Percentiles rank a stretch among this genome's conserved stretches.
Evolutionary conservation across 2,797 vertebrate species (phyloP).

Genomic region (Mycteria americana): DNA sequence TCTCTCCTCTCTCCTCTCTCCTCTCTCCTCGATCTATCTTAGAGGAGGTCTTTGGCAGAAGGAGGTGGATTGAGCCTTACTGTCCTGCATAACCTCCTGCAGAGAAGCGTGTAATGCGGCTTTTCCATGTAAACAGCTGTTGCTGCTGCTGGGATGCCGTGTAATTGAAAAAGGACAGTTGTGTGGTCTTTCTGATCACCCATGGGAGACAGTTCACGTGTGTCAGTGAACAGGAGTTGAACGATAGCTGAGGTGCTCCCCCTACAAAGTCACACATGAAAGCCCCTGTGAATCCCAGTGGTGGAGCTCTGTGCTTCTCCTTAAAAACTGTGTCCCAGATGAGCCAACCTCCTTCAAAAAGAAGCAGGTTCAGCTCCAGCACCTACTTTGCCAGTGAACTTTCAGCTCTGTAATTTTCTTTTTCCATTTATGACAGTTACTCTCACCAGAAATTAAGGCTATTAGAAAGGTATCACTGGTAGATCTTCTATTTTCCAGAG

Average conservation of each 20-base stretch:
- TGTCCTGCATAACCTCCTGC: not conserved
- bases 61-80: not conserved
- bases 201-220: not conserved
- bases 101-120: not conserved
- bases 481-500: constrained; percentile 26
- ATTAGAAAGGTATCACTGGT: constrained; percentile 25
- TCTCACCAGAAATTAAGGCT: constrained; percentile 36
- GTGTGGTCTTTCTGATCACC: not conserved
- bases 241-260: not conserved
- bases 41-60: not conserved
- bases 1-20: not conserved
- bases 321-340: not conserved
- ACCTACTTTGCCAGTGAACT: not conserved
- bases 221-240: not conserved
- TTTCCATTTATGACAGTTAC: constrained; percentile 44
- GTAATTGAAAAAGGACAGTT: not conserved
- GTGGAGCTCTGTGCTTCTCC: not conserved
- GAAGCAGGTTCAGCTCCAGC: not conserved
- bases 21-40: not conserved
- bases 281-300: not conserved
- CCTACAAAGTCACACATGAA: not conserved
- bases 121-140: not conserved
- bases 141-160: not conserved
- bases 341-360: not conserved
- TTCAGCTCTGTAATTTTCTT: constrained; percentile 22